A percentile compares a stretch with the other conserved stretches of the same genome.
Evolutionary conservation across 2,888 invertebrate genomes (phyloP).

Genomic region (Hirudinaria manillensis): DNA sequence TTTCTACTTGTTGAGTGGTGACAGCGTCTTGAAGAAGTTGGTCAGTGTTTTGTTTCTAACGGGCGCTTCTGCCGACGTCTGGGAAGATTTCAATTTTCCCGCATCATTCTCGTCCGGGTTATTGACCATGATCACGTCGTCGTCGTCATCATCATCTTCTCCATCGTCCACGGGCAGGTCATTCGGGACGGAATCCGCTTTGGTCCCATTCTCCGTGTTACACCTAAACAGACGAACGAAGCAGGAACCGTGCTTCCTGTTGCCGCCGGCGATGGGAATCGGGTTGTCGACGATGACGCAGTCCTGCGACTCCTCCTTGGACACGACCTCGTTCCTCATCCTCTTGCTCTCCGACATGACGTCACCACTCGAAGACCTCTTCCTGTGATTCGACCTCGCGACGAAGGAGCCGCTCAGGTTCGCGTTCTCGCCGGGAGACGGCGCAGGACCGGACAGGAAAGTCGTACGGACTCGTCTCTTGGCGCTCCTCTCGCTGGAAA

Average conservation of each 20-base stretch:
- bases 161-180: not conserved
- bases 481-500: constrained; percentile 15
- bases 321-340: constrained; percentile 2
- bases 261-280: too few relatives aligned
- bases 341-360: not conserved
- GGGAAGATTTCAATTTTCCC: too few relatives aligned
- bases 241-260: too few relatives aligned
- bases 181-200: too few relatives aligned
- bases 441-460: not conserved
- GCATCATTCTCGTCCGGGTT: not conserved
- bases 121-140: not conserved
- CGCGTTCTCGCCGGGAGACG: not conserved
- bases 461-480: not conserved
- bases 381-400: not conserved
- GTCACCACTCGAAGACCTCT: not conserved
- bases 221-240: too few relatives aligned
- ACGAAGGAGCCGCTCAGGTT: not conserved
- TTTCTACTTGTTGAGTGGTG: not conserved
- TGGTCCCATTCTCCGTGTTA: too few relatives aligned
- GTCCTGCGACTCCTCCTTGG: not conserved
- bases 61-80: too few relatives aligned
- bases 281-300: not conserved
- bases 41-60: constrained; percentile 15
- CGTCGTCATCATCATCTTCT: not conserved
- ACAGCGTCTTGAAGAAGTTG: constrained; percentile 14